Evolutionary conservation across 1,140 invertebrate genomes (phyloP), one percentile per base, ranked within the genome.

Genomic region (Ctenoplectra terminalis): DNA sequence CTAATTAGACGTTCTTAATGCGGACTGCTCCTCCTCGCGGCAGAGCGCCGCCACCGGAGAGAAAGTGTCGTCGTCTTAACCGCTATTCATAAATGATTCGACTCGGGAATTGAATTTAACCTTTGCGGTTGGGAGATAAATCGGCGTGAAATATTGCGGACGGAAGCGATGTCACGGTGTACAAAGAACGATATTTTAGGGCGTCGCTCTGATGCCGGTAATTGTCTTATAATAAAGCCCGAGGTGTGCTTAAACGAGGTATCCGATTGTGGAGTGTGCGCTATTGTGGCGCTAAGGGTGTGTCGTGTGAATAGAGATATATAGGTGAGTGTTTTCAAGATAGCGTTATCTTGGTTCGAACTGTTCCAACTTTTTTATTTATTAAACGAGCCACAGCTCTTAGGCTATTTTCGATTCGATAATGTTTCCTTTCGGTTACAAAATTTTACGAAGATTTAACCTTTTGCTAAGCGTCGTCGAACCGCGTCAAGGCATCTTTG

Each of bases 1-100:
- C 87, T 90, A 90, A 90, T 90, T 90, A 90, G 88, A 90, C 88
- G 81, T 83, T 79, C 79, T 80, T 89, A 88, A 82, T 87, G 61
- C 74, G 52, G 66, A 71, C 64, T 52, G 82, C 66, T 58, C 37
- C 83, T 69, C 66, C 83, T 63, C 71, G 67, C 60, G 61, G 61
- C 20, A 61, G 64, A 29, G 46, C 8, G 37, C 56, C 23, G 67
- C 31, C 72, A 63, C 56, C 52, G 52, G 37, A 71, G 81, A 83
- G 77, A 77, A 81, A 87, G 70, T 86, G 75, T 86, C 76, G 67
- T 81, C 85, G 61, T 84, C 82, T 80, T 87, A 81, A 81, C 72
- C 85, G 85, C 76, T 87, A 81, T 81, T 87, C 85, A 87, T 87
- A 87, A 87, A 75, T 79, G 86, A 87, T 84, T 87, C 75, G 56